A percentile compares a stretch with the other conserved stretches of the same genome.
phyloP scores from a whole-genome alignment of 2,888 invertebrate genomes.

The Drosophila pseudotakahashii region DNA sequence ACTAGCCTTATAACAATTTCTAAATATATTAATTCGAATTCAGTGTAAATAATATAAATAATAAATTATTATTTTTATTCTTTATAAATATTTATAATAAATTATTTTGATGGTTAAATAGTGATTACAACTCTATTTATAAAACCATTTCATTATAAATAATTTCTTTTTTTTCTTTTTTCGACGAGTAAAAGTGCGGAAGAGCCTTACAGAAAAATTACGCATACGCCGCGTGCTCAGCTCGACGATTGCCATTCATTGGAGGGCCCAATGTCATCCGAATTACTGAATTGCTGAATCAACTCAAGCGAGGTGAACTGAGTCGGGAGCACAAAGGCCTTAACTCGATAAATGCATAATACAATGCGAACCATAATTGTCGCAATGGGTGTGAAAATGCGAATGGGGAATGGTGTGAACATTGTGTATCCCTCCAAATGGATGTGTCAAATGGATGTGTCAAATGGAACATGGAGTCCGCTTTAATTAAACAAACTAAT shows the following conservation, averaged over 20 bases:
- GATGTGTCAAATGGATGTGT: slow-evolving; percentile 1
- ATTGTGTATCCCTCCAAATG: background rate
- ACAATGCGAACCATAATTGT: slow-evolving; percentile 46
- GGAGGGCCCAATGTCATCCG: slow-evolving; percentile 9
- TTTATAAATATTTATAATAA: too few species aligned
- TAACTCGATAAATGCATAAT: slow-evolving; percentile 49
- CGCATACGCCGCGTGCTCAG: slow-evolving; percentile 26
- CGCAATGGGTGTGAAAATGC: slow-evolving; percentile 14
- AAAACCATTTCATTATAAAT: background rate
- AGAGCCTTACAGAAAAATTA: slow-evolving; percentile 12
- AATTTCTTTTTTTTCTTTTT: background rate
- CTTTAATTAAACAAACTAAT: slow-evolving; percentile 73
- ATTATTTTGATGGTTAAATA: too few species aligned
- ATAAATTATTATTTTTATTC: too few species aligned
- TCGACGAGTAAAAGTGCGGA: slow-evolving; percentile 3
- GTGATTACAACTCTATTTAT: too few species aligned
- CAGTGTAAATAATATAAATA: too few species aligned
- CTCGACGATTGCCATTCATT: slow-evolving; percentile 2
- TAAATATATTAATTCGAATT: too few species aligned
- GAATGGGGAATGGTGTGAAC: background rate
- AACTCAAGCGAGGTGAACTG: slow-evolving; percentile 31
- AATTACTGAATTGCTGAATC: slow-evolving; percentile 14
- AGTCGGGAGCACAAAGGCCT: slow-evolving; percentile 30
- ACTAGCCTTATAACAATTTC: background rate
- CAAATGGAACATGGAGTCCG: background rate